A percentile compares a stretch with the other conserved stretches of the same genome.
These are phyloP conservation scores for Actinopyga echinites DNA, from an alignment of 53 echinoderm and acorn worm genomes.

Conservation along the genomic window DNA sequence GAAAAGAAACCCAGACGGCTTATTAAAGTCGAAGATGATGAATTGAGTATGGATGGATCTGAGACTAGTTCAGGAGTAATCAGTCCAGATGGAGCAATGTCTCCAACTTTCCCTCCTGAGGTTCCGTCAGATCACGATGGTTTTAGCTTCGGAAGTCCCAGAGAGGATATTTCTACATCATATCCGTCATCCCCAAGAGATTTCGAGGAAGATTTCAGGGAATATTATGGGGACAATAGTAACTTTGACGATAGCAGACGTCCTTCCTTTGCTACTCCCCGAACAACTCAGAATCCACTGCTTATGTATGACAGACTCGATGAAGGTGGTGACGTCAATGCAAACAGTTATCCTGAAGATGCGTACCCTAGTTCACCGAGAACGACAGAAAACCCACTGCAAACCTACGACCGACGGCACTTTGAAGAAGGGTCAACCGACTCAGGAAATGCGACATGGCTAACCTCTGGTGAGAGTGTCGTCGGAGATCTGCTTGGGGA, in stretches of 20 bases:
- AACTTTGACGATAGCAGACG: no score
- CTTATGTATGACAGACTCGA: background rate
- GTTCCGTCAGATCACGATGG: background rate
- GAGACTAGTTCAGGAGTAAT: slow-evolving; percentile 11
- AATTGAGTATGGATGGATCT: slow-evolving; percentile 1
- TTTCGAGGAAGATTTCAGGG: no score
- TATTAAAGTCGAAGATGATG: slow-evolving; percentile 19
- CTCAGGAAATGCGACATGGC: slow-evolving; percentile 27
- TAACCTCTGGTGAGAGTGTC: slow-evolving; percentile 8
- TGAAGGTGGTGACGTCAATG: background rate
- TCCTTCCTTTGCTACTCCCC: no score
- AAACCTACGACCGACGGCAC: background rate
- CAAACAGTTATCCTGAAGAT: background rate
- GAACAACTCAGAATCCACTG: slow-evolving; percentile 3
- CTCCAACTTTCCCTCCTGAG: slow-evolving; percentile 1
- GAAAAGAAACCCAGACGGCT: slow-evolving; percentile 25
- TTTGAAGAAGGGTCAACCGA: slow-evolving; percentile 13
- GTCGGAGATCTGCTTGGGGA: background rate
- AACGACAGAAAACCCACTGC: no score
- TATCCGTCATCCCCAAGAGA: no score
- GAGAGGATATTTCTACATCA: no score
- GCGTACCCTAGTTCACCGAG: no score
- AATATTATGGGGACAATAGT: no score
- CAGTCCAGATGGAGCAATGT: slow-evolving; percentile 1
- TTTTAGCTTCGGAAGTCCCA: background rate